phyloP scores from a whole-genome alignment of 2,113 vertebrate species.

The Acanthisitta chloris region DNA sequence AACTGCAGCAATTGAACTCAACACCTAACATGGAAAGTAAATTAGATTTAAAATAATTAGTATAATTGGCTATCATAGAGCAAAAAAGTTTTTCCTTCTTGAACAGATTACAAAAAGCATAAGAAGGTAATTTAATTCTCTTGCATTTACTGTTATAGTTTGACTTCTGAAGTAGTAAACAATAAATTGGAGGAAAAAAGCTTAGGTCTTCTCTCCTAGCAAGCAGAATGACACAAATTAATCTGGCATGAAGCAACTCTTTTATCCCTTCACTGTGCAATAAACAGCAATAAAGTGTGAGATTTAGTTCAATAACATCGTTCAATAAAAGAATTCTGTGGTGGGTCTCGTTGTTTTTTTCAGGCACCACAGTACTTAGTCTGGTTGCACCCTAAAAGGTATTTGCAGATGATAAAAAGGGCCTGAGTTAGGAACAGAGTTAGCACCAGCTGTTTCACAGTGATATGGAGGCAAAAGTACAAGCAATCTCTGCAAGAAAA shows the following conservation, averaged over 20 bases:
- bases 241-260: not conserved
- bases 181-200: not conserved
- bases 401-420: not conserved
- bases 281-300: not conserved
- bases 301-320: not conserved
- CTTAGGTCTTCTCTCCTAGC: not conserved
- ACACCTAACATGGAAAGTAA: not conserved
- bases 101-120: not conserved
- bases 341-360: too few relatives aligned
- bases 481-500: not conserved
- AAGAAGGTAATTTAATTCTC: not conserved
- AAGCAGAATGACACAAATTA: not conserved
- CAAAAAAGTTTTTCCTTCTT: not conserved
- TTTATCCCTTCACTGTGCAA: not conserved
- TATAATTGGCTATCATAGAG: not conserved
- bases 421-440: not conserved
- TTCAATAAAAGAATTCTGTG: not conserved
- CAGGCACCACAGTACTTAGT: not conserved
- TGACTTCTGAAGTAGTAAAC: not conserved
- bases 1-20: not conserved
- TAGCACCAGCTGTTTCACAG: not conserved
- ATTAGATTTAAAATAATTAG: not conserved
- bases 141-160: not conserved
- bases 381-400: not conserved
- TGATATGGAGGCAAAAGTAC: not conserved